These are phyloP conservation scores for Epinotia bilunana DNA, from an alignment of 2,888 invertebrate genomes.

Conservation along the genomic window DNA sequence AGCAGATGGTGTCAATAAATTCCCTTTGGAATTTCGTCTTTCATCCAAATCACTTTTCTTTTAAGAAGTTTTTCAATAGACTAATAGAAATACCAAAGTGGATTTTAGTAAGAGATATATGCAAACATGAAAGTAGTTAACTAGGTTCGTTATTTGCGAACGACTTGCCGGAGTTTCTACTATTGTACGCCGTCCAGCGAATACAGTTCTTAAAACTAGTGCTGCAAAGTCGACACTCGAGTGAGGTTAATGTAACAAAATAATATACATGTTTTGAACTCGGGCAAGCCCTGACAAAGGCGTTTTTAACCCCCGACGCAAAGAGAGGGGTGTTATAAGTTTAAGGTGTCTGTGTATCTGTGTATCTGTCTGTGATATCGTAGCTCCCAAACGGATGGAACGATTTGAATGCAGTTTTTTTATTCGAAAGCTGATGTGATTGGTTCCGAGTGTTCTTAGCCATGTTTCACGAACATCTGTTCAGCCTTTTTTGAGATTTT, in stretches of 20 bases:
- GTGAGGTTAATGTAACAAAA: background rate
- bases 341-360: no score
- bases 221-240: background rate
- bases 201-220: conserved; percentile 13
- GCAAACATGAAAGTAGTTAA: conserved; percentile 30
- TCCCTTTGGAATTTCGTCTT: conserved; percentile 36
- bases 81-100: conserved; percentile 25
- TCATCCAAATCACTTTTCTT: conserved; percentile 40
- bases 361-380: no score
- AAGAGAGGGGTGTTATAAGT: no score
- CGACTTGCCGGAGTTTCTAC: conserved; percentile 9
- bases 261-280: conserved; percentile 30
- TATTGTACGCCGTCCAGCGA: background rate
- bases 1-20: conserved; percentile 40
- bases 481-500: no score
- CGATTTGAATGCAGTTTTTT: no score
- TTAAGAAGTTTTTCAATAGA: conserved; percentile 36
- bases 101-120: conserved; percentile 21
- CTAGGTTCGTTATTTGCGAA: conserved; percentile 29
- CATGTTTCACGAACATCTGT: no score
- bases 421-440: no score
- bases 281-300: conserved; percentile 25
- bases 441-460: no score
- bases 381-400: no score
- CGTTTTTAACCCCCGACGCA: no score